Base-by-base conservation (phyloP, 2,797 vertebrate species). In the Sebastes minor region DNA sequence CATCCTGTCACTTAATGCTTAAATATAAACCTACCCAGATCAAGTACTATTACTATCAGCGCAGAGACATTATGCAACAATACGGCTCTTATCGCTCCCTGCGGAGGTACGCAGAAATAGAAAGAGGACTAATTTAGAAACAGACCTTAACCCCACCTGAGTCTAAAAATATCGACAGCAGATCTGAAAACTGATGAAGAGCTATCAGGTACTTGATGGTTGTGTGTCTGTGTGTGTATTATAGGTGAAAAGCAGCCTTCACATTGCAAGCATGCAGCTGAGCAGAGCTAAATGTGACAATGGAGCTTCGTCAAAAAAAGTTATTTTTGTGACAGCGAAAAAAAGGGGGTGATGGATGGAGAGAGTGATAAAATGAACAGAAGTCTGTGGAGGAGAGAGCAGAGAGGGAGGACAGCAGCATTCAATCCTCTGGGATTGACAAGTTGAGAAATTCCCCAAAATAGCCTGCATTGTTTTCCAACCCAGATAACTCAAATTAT, bases 11-110 rank as follows among this genome's bases (percentile, higher is more conserved):
- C 78, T 88, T 84, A 63, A 75, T 82, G 79, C 84, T 88, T 89
- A 90, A 91, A 92, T 91, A 89, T 89, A 89, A 92, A 83, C 83
- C 75, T 61, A 32, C 59, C 67, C 72, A 78, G 80, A 86, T 91
- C 86, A 81, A 82, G 65, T 57, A 5, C 78, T 46, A 52, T 89
- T 85, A 66, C 68, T 71, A 78, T 90, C 86, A 78, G 59, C 71
- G 10, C 65, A 8, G 81, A 75, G 82, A 71, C 57, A 77, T 89
- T 89, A 91, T 69, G 85, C 76, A 91, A 89, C 72, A 56, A 57
- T 78, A 69, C 68, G 65, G 59, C 85, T 82, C 76, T 13, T 52
- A 10, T 61, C 10, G 8, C 59, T 81, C 61, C 28, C 60, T 11
- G 27, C 46, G 78, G 27, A 63, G 62, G 28, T 14, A 33, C 73